phyloP scores from a whole-genome alignment of 2,797 vertebrate genomes.

The Syndactyla subalaris region DNA sequence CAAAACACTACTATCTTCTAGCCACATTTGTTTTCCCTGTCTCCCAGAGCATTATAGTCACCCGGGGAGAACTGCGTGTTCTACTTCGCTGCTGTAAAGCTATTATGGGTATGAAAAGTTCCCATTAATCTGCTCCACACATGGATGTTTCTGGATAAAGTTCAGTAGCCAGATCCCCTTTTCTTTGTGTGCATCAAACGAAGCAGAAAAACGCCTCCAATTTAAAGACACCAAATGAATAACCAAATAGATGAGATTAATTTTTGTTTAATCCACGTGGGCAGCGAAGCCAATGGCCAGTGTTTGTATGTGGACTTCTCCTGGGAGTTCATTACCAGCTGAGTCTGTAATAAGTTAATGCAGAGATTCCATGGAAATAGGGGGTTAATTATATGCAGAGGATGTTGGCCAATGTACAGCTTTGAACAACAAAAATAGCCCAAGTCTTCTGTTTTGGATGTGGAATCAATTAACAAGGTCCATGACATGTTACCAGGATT shows the following conservation, averaged over 20 bases:
- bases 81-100: conserved; percentile 53
- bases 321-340: conserved; percentile 40
- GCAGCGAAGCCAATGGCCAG: conserved; percentile 9
- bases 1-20: conserved; percentile 42
- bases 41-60: conserved; percentile 7
- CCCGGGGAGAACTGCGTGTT: conserved; percentile 40
- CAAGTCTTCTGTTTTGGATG: conserved; percentile 45
- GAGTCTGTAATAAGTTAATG: conserved; percentile 37
- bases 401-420: conserved; percentile 36
- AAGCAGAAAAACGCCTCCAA: conserved; percentile 68
- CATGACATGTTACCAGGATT: not conserved
- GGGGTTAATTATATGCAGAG: conserved; percentile 61
- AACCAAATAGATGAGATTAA: conserved; percentile 61
- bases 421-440: conserved; percentile 65
- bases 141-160: conserved; percentile 74
- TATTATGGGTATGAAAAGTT: conserved; percentile 69
- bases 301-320: conserved; percentile 24
- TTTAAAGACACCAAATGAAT: conserved; percentile 71
- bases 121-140: conserved; percentile 75
- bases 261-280: conserved; percentile 51
- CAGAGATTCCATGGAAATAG: conserved; percentile 50
- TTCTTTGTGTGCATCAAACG: conserved; percentile 68
- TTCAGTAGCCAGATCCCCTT: conserved; percentile 67
- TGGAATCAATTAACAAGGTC: conserved; percentile 66
- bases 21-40: conserved; percentile 38